phyloP scores from a whole-genome alignment of 2,797 vertebrate species.

The Lerista edwardsae region DNA sequence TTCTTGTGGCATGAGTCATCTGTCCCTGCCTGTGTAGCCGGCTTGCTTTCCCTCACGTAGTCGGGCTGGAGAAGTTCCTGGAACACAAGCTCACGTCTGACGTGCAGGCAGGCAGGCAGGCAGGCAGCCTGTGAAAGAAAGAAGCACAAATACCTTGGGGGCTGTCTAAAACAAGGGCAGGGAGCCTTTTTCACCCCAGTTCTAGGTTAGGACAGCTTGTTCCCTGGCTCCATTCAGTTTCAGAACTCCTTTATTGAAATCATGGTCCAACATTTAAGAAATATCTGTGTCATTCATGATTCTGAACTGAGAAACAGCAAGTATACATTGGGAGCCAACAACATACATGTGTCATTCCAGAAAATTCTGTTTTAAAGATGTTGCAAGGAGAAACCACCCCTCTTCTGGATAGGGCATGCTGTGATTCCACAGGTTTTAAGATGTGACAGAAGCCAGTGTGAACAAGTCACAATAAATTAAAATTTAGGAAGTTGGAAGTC shows the following conservation, averaged over 20 bases:
- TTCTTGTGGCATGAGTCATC: conserved; percentile 60
- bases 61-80: conserved; percentile 55
- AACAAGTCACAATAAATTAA: background rate
- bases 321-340: background rate
- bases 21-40: conserved; percentile 49
- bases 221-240: accelerated
- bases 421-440: background rate
- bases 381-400: background rate
- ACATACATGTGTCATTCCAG: background rate
- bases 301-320: background rate
- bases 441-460: background rate
- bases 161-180: background rate
- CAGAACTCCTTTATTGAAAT: background rate
- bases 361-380: background rate
- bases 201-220: background rate
- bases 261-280: background rate
- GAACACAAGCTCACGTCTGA: conserved; percentile 62
- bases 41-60: conserved; percentile 63
- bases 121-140: background rate
- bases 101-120: conserved; percentile 13
- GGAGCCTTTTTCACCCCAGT: accelerated
- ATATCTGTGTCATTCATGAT: background rate
- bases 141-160: background rate
- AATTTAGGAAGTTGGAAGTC: background rate
- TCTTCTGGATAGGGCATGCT: background rate